Base-by-base conservation (phyloP, 2,888 invertebrate genomes). In the Andrena bucephala region DNA sequence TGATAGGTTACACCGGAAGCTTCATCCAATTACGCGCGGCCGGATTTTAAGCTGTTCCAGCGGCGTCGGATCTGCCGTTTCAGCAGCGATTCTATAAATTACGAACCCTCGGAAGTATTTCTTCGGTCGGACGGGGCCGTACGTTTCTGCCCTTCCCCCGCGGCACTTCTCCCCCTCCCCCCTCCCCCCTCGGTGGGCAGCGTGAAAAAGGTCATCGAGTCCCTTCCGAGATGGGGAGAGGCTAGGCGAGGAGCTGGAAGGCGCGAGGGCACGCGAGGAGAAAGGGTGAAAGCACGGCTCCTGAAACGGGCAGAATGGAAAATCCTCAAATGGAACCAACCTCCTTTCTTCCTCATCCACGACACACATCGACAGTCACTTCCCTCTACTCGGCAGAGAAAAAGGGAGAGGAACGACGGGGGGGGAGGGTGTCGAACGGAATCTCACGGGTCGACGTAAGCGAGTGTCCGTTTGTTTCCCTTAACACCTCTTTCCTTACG, bases 41-140 rank as follows among this genome's bases (percentile, higher is more conserved):
- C 20, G 33, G 36, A 27, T 24, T 24, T 82, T 69, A 75, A 79
- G 63, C 77, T 24, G 66, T 79, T 70, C 31, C 42, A 29, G 50
- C 60, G 67, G 24, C 68, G 77, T 81, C 75, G 72, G 82, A 85
- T 83, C 73, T 76, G 82, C 70, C 77, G 81, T 83, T 73, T 83
- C 88, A 82, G 75, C 86, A 81, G 69, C 84, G 86, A 89, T 85
- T 90, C 90, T 86, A 90, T 90, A 90, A 90, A 90, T 90, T 88
- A 86, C 87, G 86, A 83, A 81, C 76, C 81, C 84, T 84, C 79
- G 88, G 84, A 87, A 89, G 88, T 90, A 89, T 90, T 90, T 89
- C 89, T 86, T 71, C 81, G 60, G 48, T 63, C 65, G 50, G 31
- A 31, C 16, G 31, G 65, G 29, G 67, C 16, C n/a, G 31, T 31